Evolutionary conservation across 2,113 vertebrate species (phyloP).

Genomic region (Kryptolebias marmoratus): DNA sequence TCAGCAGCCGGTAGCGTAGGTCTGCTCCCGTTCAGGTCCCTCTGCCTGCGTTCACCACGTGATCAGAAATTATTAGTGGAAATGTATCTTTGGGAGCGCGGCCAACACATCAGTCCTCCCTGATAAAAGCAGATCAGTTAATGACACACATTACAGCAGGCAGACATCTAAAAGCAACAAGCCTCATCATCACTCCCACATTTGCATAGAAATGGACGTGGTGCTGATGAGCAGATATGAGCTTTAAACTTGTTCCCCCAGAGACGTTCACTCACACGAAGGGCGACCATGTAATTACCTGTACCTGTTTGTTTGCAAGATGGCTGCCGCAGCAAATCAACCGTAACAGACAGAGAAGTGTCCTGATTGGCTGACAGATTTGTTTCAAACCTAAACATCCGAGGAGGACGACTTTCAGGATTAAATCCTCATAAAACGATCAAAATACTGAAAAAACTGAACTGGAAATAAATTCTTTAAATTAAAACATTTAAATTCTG

Average conservation of each 20-base stretch:
- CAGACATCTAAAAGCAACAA: not conserved
- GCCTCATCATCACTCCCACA: not conserved
- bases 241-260: not conserved
- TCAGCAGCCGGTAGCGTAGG: slow-evolving; percentile 54
- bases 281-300: too few relatives aligned
- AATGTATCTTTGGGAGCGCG: slow-evolving; percentile 8
- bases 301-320: too few relatives aligned
- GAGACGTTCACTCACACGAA: too few relatives aligned
- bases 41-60: not conserved
- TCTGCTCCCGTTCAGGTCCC: slow-evolving; percentile 19
- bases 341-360: too few relatives aligned
- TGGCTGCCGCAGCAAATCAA: too few relatives aligned
- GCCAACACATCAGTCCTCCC: not conserved
- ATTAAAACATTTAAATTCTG: too few relatives aligned
- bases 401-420: too few relatives aligned
- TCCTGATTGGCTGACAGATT: too few relatives aligned
- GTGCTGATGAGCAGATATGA: not conserved
- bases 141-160: not conserved
- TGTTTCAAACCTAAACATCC: too few relatives aligned
- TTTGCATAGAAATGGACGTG: slow-evolving; percentile 32
- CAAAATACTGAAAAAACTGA: too few relatives aligned
- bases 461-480: too few relatives aligned
- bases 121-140: slow-evolving; percentile 1
- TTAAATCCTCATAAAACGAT: too few relatives aligned
- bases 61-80: not conserved